Base-by-base conservation (phyloP, 2,888 invertebrate genomes). In the Meiosimyza decipiens region DNA sequence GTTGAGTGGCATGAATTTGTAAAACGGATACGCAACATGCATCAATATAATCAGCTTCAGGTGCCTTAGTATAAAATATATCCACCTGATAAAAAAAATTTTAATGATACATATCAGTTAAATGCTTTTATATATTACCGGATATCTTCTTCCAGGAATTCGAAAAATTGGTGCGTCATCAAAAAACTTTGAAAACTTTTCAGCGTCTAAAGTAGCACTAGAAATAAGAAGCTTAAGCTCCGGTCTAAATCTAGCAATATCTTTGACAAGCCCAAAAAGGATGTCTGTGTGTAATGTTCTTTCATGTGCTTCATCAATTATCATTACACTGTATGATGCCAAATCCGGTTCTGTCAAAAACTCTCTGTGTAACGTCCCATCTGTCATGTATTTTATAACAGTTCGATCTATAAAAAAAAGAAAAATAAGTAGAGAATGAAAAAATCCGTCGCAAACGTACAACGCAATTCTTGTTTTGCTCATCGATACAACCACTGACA, bases 301-400 rank as follows among this genome's bases (percentile, higher is more conserved):
- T 87, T 99, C 99, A 88, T 99, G 99, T 76, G 99, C 99, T 89
- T 99, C 99, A 87, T 99, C 99, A 83, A 99, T 97, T 73, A 99
- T 99, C 94, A 99, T 95, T 0, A 98, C 98, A 89, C 96, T 97
- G 87, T 99, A 99, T 3, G 96, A 93, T 57, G 93, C 94, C 72
- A 99, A 89, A 89, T 98, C 98, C 1, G 99, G 99, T 87, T 99
- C 99, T 59, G 96, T 95, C 3, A 99, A 90, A 86, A 99, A 99
- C 88, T 99, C 99, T 82, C 99, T 89, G 77, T 99, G 94, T 59
- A 99, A 88, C 83, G 99, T 99, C 82, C 99, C 99, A 88, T 99
- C 99, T 49, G 99, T 99, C 99, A 99, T 99, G 84, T 99, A 99
- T 87, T 99, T 99, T 65, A 99, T 91, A 22, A 96, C 90, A 9